These are phyloP conservation scores for Sciurus vulgaris DNA, from an alignment of 2,797 vertebrate species.

Conservation along the genomic window DNA sequence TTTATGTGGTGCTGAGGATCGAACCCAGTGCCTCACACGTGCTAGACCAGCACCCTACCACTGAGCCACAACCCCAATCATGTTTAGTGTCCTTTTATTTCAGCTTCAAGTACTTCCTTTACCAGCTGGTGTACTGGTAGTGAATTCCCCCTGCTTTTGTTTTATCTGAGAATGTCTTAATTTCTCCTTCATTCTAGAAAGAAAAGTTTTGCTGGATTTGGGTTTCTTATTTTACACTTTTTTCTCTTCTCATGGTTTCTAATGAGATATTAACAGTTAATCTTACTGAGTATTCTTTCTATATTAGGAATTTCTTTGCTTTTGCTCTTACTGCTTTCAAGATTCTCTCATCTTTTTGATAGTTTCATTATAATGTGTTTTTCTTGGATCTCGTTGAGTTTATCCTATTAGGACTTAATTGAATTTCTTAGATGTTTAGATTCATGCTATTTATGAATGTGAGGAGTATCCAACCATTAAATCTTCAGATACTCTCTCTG, in stretches of 20 bases:
- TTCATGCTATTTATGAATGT: neutral
- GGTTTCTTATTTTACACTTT: constrained; percentile 12
- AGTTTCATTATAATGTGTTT: neutral
- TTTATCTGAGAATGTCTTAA: neutral
- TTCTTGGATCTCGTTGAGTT: neutral
- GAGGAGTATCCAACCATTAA: neutral
- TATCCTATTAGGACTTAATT: neutral
- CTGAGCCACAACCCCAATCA: too few relatives aligned
- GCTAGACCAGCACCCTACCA: too few relatives aligned
- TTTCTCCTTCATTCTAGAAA: neutral
- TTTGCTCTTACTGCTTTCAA: neutral
- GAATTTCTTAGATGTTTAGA: neutral
- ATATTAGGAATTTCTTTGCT: neutral
- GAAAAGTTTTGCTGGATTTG: neutral
- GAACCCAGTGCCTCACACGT: too few relatives aligned
- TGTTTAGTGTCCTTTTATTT: neutral
- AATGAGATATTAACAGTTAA: neutral
- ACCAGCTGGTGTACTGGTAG: neutral
- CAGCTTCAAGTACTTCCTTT: neutral
- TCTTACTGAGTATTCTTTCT: neutral
- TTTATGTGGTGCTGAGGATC: too few relatives aligned
- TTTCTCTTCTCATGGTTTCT: neutral
- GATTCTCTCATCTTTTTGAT: neutral
- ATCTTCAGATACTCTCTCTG: neutral
- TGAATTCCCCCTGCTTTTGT: neutral